Evolutionary conservation across 2,888 invertebrate genomes (phyloP), one percentile per base, ranked within the genome.

Genomic region (Dione vanillae): DNA sequence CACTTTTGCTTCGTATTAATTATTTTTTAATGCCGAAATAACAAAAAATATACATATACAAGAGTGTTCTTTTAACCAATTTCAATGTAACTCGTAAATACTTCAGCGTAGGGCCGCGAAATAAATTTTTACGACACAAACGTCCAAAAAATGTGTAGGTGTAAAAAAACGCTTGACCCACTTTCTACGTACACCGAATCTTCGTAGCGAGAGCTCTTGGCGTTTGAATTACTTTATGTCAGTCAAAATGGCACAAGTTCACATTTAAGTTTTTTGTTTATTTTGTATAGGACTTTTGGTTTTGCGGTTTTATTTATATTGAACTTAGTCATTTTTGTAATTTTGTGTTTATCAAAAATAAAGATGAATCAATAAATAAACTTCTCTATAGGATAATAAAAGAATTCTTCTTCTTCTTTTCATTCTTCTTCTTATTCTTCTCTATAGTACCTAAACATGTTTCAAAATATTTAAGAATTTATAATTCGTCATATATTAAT

Each of bases 161-260:
- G 64, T 67, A 70, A 70, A 74, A 72, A 73, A 70, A 41, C 52
- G 69, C 76, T 73, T 75, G 76, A 76, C 76, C 75, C 67, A 76
- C 35, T 73, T 76, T 72, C 70, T 67, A 67, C 64, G 58, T 61
- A 16, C 67, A 67, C 67, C 66, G 73, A 76, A 73, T 73, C 75
- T 73, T 73, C 72, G 54, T 54, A 47, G 52, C 47, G 64, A 70
- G 76, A 43, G 74, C 69, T 58, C 74, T 73, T 61, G 58, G 43
- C 72, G 67, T 73, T 73, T 73, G 73, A 66, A 75, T 70, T 76
- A 75, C 73, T 70, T 71, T 71, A 43, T 67, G 74, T 70, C 74
- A 72, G 72, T 75, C 69, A 51, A 73, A 73, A 73, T 67, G 70
- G 54, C 43, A 69, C 69, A 70, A 70, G 65, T 69, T 73, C 66